These are phyloP conservation scores for Sclerodermus sp. DNA, from an alignment of 2,888 invertebrate genomes.

Conservation along the genomic window DNA sequence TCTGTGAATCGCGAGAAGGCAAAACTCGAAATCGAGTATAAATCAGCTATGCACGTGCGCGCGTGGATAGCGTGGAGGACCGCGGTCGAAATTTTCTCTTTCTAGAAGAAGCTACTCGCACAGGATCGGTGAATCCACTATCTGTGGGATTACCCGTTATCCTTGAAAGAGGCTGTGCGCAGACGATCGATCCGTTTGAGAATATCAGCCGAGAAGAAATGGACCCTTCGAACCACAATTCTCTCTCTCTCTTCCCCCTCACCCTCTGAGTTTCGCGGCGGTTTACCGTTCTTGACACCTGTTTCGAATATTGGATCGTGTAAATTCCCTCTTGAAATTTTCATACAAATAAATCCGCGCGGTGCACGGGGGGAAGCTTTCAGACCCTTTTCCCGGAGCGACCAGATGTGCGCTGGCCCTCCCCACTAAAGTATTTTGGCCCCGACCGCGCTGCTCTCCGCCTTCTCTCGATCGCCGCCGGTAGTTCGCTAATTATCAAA, in stretches of 20 bases:
- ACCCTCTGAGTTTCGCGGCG: conserved; percentile 2
- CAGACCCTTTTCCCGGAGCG: too few relatives aligned
- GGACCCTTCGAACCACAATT: conserved; percentile 10
- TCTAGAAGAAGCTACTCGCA: conserved; percentile 16
- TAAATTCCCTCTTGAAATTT: background rate
- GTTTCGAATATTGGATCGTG: conserved; percentile 17
- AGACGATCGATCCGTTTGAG: conserved; percentile 32
- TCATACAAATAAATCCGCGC: too few relatives aligned
- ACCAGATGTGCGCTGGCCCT: too few relatives aligned
- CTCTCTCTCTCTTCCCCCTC: conserved; percentile 8
- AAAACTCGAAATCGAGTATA: too few relatives aligned
- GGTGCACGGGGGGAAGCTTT: too few relatives aligned
- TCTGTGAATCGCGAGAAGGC: conserved; percentile 7
- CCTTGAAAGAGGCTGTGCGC: conserved; percentile 45
- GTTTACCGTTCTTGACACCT: conserved; percentile 34
- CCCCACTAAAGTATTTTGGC: too few relatives aligned
- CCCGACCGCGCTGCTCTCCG: too few relatives aligned
- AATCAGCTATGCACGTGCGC: too few relatives aligned
- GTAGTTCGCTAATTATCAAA: too few relatives aligned
- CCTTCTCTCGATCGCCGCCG: too few relatives aligned
- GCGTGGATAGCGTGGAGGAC: conserved; percentile 6
- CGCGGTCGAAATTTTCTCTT: background rate
- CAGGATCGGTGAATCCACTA: conserved; percentile 37
- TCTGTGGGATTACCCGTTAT: conserved; percentile 50
- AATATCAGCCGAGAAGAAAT: conserved; percentile 37